Base-by-base conservation (phyloP, 2,113 vertebrate species). In the Anthoscopus minutus region DNA sequence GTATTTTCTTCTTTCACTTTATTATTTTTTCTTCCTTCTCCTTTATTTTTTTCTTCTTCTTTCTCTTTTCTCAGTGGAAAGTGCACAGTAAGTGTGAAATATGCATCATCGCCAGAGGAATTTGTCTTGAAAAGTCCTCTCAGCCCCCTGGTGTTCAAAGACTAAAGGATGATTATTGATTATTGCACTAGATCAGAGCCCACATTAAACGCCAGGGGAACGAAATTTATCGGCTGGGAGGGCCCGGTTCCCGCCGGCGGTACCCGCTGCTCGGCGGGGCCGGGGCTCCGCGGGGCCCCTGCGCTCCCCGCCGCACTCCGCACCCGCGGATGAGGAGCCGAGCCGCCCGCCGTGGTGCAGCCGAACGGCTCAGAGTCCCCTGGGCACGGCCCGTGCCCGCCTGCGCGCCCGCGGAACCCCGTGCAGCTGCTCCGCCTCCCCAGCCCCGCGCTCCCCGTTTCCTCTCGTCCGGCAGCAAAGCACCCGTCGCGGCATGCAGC, bases 51-150 rank as follows among this genome's bases (percentile, higher is more conserved):
- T 45, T 66, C 8, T 64, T 4, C 48, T 35, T 61, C 16, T 78
- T 13, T 83, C 51, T 60, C 38, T 71, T 87, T 87, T 72, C 58
- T 85, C 86, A 38, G 62, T 77, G 82, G 79, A 93, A 92, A 94
- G 71, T 50, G 92, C 92, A 96, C 95, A 96, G 96, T 95, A 96
- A 96, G 96, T 96, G 95, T 74, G 90, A 97, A 95, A 85, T 95
- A 96, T 93, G 93, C 88, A 97, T 96, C 96, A 81, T 92, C 76
- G 86, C 95, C 71, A 4, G 20, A 86, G 74, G 91, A 90, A 70
- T 91, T 95, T 83, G 86, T 94, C 96, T 95, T 86, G 93, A 94
- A 96, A 93, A 95, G 92, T 89, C 51, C 83, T 96, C 92, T 96
- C 95, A 94, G 90, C 86, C 87, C 91, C 92, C 91, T 66, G 92